Evolutionary conservation across 2,797 vertebrate genomes (phyloP).

Genomic region (Echeneis naucrates): DNA sequence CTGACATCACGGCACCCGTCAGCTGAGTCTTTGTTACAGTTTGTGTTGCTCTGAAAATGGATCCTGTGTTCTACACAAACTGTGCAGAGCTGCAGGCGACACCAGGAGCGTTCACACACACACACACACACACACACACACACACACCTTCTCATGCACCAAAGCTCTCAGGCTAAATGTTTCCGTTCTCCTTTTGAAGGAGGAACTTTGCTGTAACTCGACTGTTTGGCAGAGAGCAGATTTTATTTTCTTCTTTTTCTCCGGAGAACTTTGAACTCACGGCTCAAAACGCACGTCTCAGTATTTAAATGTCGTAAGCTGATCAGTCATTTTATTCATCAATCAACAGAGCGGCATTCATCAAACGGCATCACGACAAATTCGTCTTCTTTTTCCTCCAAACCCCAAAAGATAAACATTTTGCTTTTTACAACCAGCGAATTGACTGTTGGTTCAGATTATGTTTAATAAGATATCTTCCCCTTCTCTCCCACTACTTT

Average conservation of each 20-base stretch:
- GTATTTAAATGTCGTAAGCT: background rate
- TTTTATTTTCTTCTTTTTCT: no score
- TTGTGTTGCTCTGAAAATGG: conserved; percentile 49
- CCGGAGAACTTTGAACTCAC: background rate
- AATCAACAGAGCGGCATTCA: no score
- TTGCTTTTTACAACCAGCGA: no score
- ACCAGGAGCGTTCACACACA: background rate
- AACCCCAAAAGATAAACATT: no score
- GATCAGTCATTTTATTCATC: background rate
- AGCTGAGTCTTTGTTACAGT: conserved; percentile 66
- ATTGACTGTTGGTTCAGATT: no score
- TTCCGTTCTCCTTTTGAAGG: background rate
- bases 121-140: no score
- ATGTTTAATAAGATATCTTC: no score
- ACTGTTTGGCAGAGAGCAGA: background rate
- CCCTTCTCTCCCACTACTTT: no score
- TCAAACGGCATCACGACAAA: no score
- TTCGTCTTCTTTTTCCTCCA: no score
- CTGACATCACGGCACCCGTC: conserved; percentile 59
- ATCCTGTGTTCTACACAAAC: conserved; percentile 37
- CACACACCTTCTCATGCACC: no score
- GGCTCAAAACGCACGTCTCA: background rate
- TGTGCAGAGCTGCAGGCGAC: background rate
- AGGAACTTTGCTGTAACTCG: background rate
- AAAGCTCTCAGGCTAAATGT: background rate